A percentile compares a stretch with the other conserved stretches of the same genome.
Conservation (phyloP, 2,888 invertebrate genomes). For the Lasioglossum figueresi region DNA sequence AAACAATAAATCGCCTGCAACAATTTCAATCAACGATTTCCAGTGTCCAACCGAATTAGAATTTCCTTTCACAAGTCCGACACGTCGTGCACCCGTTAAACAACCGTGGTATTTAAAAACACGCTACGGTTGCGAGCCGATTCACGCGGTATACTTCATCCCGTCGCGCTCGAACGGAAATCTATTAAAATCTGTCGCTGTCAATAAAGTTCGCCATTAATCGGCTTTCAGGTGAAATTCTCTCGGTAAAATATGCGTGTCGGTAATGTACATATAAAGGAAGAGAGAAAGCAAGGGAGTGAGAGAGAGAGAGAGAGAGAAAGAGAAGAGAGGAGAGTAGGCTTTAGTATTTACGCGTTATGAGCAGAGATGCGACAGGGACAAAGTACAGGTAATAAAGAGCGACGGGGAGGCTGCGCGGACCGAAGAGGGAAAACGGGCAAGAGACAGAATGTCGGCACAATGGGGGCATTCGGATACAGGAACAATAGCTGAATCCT, state of each 20-base stretch:
- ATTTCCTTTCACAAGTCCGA: not conserved
- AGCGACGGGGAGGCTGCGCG: constrained; percentile 15
- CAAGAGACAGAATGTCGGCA: constrained; percentile 29
- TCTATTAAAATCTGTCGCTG: constrained; percentile 14
- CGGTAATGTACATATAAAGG: not conserved
- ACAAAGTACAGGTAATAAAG: constrained; percentile 57
- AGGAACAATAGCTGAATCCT: constrained; percentile 64
- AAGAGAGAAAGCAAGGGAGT: not conserved
- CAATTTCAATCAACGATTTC: not conserved
- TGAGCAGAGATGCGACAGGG: constrained; percentile 13
- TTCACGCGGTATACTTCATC: not conserved
- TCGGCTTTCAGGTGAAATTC: not conserved
- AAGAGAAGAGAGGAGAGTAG: not conserved
- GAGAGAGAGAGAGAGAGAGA: not conserved
- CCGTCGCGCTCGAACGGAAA: not conserved
- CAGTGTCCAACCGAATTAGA: not conserved
- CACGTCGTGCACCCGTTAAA: not conserved
- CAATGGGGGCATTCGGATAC: constrained; percentile 50
- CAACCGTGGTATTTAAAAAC: not conserved
- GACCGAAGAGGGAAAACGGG: constrained; percentile 31
- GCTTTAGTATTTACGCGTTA: constrained; percentile 12
- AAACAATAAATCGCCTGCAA: not conserved
- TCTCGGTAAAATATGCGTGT: constrained; percentile 6
- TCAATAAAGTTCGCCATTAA: not conserved
- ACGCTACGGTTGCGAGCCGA: not conserved